phyloP scores from a whole-genome alignment of 2,797 vertebrate species.

The Ataeniobius toweri region DNA sequence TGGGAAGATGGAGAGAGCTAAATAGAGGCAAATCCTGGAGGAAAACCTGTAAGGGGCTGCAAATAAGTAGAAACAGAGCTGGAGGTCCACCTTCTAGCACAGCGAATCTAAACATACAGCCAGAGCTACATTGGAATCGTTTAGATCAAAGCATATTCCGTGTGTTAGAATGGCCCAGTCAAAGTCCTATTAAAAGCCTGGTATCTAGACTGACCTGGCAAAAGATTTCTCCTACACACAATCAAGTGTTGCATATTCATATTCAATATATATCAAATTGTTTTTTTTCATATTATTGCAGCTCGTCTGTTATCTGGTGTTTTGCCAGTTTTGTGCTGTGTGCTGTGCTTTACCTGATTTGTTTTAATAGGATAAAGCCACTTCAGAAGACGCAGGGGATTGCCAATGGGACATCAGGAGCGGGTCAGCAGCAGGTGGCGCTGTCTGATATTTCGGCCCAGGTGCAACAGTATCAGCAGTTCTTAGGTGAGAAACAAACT shows the following conservation, averaged over 20 bases:
- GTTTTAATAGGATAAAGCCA: slow-evolving; percentile 83
- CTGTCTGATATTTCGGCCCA: slow-evolving; percentile 91
- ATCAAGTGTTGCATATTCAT: background rate
- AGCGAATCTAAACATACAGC: background rate
- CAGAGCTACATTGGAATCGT: background rate
- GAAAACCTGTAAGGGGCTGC: background rate
- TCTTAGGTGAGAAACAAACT: slow-evolving; percentile 83
- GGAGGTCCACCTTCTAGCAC: background rate
- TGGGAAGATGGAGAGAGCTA: background rate
- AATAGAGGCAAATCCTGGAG: background rate
- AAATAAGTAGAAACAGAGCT: background rate
- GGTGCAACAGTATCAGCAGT: slow-evolving; percentile 95
- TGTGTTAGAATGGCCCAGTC: background rate
- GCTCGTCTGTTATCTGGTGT: background rate
- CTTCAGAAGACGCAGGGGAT: slow-evolving; percentile 89
- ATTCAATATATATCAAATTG: background rate
- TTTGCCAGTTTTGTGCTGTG: background rate
- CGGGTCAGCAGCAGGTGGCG: slow-evolving; percentile 80
- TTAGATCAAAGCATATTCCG: background rate
- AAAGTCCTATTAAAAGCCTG: background rate
- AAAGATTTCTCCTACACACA: background rate
- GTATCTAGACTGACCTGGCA: no score
- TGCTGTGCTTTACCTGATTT: background rate
- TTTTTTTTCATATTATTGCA: background rate
- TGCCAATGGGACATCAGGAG: slow-evolving; percentile 86